Conservation (phyloP, 2,888 invertebrate species). For the Epirrhoe alternata region DNA sequence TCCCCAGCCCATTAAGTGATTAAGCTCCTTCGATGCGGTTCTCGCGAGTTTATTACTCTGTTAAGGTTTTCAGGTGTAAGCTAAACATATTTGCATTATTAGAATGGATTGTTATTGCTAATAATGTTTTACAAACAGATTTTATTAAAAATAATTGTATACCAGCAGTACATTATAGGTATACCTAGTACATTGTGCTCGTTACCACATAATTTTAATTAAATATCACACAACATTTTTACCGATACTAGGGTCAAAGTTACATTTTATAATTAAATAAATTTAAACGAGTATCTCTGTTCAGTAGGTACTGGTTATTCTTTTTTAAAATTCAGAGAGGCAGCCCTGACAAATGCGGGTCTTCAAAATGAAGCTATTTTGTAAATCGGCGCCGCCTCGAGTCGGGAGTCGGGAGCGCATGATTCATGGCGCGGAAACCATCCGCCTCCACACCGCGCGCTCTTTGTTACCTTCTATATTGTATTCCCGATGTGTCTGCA, state of each 20-base stretch:
- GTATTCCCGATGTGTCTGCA: too few relatives aligned
- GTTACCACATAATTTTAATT: too few relatives aligned
- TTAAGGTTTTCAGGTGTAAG: not conserved
- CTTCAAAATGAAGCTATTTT: constrained; percentile 21
- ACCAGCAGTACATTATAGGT: too few relatives aligned
- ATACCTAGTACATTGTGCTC: too few relatives aligned
- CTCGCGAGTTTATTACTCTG: constrained; percentile 6
- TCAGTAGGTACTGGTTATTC: not conserved
- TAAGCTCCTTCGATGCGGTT: constrained; percentile 26
- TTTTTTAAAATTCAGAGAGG: not conserved
- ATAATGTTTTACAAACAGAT: not conserved
- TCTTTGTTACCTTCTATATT: not conserved
- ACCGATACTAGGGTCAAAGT: too few relatives aligned
- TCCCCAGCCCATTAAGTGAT: constrained; percentile 38
- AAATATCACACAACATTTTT: too few relatives aligned
- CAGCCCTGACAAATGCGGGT: constrained; percentile 15
- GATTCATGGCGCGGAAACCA: constrained; percentile 12
- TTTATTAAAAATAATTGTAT: not conserved
- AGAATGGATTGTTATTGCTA: not conserved
- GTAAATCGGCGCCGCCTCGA: constrained; percentile 8
- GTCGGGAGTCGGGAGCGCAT: not conserved
- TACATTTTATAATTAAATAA: too few relatives aligned
- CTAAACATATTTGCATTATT: not conserved
- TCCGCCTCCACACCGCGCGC: not conserved
- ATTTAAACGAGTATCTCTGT: too few relatives aligned